Evolutionary conservation across 1,140 invertebrate genomes (phyloP), one percentile per base, ranked within the genome.

Genomic region (Temnothorax curvispinosus): DNA sequence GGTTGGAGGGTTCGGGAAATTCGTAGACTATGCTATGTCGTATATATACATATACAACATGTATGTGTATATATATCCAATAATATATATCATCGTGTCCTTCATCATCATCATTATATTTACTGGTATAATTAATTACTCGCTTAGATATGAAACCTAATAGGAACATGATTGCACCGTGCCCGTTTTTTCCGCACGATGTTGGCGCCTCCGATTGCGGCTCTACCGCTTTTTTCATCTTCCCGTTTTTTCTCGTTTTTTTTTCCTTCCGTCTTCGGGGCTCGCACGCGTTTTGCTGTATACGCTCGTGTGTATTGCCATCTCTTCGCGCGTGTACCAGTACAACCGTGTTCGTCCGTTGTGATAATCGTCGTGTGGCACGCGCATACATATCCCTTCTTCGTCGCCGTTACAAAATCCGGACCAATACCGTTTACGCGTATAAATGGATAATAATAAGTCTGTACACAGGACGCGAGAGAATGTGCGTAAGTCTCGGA

Each of bases 61-160:
- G 90, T 93, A 92, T 92, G 91, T 92, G 91, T 92, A 92, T 92
- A 94, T 94, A 94, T 94, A 94, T 94, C 90, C 89, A 94, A 94
- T 94, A 93, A 95, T 94, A 93, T 91, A 94, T 94, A 94, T 95
- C 94, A 93, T 94, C 93, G 93, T 95, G 94, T 95, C 93, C 92
- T 94, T 94, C 94, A 94, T 95, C 93, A 93, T 95, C 94, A 94
- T 95, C 93, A 92, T 95, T 95, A 94, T 95, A 95, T 94, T 95
- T 95, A 95, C 92, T 95, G 93, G 94, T 95, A 95, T 95, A 94
- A 94, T 94, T 94, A 95, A 94, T 95, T 95, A 94, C 93, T 95
- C 94, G 94, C 94, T 95, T 95, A 95, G 94, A 95, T 95, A 94
- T 95, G 94, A 95, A 95, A 95, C 94, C 94, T 95, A 95, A 93